A percentile compares a stretch with the other conserved stretches of the same genome.
Evolutionary conservation across 1,140 invertebrate species (phyloP).

Genomic region (Atta colombica): DNA sequence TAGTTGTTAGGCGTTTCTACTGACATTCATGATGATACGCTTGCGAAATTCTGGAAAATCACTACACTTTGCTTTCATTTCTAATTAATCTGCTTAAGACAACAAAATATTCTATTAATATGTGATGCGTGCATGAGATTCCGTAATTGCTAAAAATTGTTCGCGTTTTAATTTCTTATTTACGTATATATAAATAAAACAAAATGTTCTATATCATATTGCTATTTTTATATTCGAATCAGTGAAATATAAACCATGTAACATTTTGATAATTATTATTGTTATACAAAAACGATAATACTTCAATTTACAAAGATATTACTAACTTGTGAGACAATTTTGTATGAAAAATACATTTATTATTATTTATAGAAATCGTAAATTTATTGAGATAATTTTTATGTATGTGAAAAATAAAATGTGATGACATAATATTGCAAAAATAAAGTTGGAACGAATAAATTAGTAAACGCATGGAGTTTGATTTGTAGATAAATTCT

Average conservation of each 20-base stretch:
- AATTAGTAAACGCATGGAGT: not conserved
- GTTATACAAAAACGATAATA: not conserved
- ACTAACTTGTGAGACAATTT: not conserved
- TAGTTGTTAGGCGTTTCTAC: constrained; percentile 69
- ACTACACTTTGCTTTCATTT: not conserved
- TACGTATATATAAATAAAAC: not conserved
- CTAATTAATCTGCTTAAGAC: not conserved
- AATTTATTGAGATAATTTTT: not conserved
- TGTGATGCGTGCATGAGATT: not conserved
- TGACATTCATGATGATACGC: constrained; percentile 23
- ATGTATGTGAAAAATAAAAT: constrained; percentile 1
- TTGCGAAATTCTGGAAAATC: not conserved
- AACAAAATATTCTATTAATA: not conserved
- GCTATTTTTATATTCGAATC: constrained; percentile 26
- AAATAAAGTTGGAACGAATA: constrained; percentile 27
- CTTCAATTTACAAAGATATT: not conserved
- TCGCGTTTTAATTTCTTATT: not conserved
- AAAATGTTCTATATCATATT: not conserved
- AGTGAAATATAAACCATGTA: not conserved
- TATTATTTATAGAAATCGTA: not conserved
- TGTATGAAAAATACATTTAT: constrained; percentile 3
- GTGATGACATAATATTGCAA: not conserved
- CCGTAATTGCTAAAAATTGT: not conserved
- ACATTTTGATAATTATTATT: not conserved
- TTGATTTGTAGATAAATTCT: constrained; percentile 2